These are phyloP conservation scores for Butorides virescens DNA, from an alignment of 2,113 vertebrate species.

Conservation along the genomic window DNA sequence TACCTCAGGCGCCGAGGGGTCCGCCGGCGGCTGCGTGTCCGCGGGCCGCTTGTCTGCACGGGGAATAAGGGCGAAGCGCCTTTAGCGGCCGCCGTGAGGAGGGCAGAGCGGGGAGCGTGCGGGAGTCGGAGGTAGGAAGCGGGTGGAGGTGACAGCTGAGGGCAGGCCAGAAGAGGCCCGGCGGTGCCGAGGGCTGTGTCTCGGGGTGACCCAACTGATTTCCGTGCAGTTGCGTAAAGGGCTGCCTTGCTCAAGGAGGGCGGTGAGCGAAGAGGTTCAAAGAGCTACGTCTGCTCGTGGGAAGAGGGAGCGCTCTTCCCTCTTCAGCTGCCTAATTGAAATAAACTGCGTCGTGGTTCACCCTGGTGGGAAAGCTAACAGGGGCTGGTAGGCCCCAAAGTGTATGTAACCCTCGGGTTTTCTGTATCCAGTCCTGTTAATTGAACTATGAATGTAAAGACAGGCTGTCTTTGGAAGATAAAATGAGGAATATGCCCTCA, in stretches of 20 bases:
- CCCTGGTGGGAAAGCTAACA: background rate
- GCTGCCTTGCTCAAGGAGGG: background rate
- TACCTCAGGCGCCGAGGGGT: background rate
- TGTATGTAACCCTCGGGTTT: background rate
- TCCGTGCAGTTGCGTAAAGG: background rate
- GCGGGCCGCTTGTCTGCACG: background rate
- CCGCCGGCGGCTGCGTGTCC: rapidly evolving
- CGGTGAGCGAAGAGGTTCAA: background rate
- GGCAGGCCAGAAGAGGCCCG: background rate
- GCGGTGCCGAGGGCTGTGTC: rapidly evolving
- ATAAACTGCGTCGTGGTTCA: background rate
- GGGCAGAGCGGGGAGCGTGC: background rate
- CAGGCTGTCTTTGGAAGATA: background rate
- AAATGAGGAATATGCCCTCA: background rate
- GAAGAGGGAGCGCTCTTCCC: background rate
- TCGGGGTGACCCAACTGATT: background rate
- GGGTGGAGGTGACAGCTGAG: background rate
- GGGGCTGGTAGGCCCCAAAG: background rate
- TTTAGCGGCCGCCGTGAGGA: background rate
- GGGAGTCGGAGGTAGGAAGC: rapidly evolving
- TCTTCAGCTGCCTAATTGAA: background rate
- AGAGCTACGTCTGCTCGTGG: background rate
- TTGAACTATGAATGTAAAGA: background rate
- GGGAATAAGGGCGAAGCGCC: background rate
- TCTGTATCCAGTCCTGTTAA: background rate